phyloP scores from a whole-genome alignment of 1,140 invertebrate species.

The Bombus haemorrhoidalis region DNA sequence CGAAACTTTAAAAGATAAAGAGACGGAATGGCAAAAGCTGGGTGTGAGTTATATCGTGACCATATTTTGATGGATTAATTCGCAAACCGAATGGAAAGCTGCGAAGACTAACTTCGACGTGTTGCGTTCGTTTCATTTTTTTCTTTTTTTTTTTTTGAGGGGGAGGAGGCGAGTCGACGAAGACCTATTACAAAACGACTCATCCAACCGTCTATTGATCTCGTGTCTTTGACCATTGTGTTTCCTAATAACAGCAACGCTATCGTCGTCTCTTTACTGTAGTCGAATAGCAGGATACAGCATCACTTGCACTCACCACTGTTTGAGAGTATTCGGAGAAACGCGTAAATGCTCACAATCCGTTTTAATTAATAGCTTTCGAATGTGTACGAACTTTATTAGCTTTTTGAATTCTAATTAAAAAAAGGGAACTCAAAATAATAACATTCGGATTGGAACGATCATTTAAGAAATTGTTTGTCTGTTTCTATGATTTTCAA shows the following conservation, averaged over 20 bases:
- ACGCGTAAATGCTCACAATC: too few species aligned
- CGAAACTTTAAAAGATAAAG: constrained; percentile 60
- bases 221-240: constrained; percentile 36
- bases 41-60: constrained; percentile 73
- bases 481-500: not conserved
- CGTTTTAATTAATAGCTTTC: not conserved
- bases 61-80: constrained; percentile 82
- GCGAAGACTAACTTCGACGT: constrained; percentile 70
- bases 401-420: not conserved
- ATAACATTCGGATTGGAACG: not conserved
- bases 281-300: not conserved
- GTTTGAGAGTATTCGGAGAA: not conserved
- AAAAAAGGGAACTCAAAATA: not conserved
- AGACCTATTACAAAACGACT: constrained; percentile 64
- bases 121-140: constrained; percentile 65
- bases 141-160: constrained; percentile 37
- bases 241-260: not conserved
- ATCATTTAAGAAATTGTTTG: not conserved
- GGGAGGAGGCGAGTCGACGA: not conserved
- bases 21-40: constrained; percentile 61
- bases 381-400: not conserved
- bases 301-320: not conserved
- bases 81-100: constrained; percentile 77
- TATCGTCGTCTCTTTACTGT: too few species aligned
- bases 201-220: constrained; percentile 51